Base-by-base conservation (phyloP, 2,797 vertebrate genomes). In the Anguilla pacifica region DNA sequence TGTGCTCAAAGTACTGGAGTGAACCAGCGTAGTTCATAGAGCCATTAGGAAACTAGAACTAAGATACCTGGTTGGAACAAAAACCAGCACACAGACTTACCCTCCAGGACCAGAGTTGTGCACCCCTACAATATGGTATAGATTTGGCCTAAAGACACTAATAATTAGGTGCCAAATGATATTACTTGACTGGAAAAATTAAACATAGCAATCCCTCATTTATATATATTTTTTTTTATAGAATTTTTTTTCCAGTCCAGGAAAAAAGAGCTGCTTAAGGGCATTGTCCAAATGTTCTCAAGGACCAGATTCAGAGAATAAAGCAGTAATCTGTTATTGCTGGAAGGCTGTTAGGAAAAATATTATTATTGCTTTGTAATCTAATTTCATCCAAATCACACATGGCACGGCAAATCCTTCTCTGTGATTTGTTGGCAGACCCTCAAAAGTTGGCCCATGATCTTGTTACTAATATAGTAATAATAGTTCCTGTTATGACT, bases 261-360 rank as follows among this genome's bases (percentile, higher is more conserved):
- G 79, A 11, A 82, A 79, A 81, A 11, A 0, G 17, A 67, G 19
- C 19, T 28, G 35, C 25, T 43, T 9, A 22, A 81, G 77, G 15
- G 15, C 35, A 81, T 25, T 43, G 43, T 81, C 39, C 39, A 25
- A 39, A 25, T 81, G 39, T 81, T 81, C 11, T 25, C 3, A 7
- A 9, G 43, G 17, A 9, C 46, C 22, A 82, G 79, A 25, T 51
- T 82, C 22, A 49, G 79, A n/a, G 43, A 51, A n/a, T 77, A 51
- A 82, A 82, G 79, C 19, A 82, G 79, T 25, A n/a, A 51, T 49
- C 43, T 82, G 79, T 82, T n/a, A 51, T 25, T 51, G 19, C 79
- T 82, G 79, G 79, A 11, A 25, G 22, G 11, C 51, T 81, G 46
- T 81, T 31, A 35, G 72, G 13, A 17, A 74, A 3, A 13, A 39